Base-by-base conservation (phyloP, 2,113 vertebrate genomes). In the Gymnarchus niloticus region DNA sequence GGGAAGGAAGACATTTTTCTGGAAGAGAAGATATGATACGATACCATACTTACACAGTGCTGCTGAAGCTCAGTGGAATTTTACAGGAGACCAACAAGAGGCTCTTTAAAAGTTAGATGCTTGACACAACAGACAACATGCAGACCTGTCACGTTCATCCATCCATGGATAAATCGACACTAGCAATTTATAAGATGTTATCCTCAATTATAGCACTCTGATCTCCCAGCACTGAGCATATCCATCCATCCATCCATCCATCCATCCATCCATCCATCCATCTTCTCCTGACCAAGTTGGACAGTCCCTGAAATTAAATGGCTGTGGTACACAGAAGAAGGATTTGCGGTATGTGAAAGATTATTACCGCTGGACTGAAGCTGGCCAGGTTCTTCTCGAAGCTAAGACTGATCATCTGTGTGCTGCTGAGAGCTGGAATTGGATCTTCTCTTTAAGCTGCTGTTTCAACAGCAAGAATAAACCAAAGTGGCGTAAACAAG, bases 391-490 rank as follows among this genome's bases (percentile, higher is more conserved):
- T 51, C 46, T 17, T 78, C 5, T 33, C 44, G 49, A n/a, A 84
- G 37, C 57, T 51, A 3, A 25, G 25, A 49, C 56, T 65, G 44
- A 46, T 56, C 54, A 83, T 83, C 54, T 83, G 82, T 56, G 37
- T 59, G n/a, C 82, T 49, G 23, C 83, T 65, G 57, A 65, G 54
- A 49, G 57, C 21, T 37, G 41, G 37, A 28, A 84, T 65, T 28
- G 65, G 56, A 84, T 49, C 59, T 84, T 49, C 56, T 33, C 56
- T 65, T 33, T 25, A 23, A 14, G 83, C 83, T 49, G 83, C 83
- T 54, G 80, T 33, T 82, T n/a, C 80, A 33, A 28, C 28, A 52
- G 51, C 80, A 5, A 17, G 6, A 33, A 82, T 54, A 8, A 33
- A 37, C 21, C 33, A 77, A 5, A 77, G 37, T 28, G 28, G 1